phyloP scores from a whole-genome alignment of 2,797 vertebrate genomes.

The Cephalopachus bancanus region DNA sequence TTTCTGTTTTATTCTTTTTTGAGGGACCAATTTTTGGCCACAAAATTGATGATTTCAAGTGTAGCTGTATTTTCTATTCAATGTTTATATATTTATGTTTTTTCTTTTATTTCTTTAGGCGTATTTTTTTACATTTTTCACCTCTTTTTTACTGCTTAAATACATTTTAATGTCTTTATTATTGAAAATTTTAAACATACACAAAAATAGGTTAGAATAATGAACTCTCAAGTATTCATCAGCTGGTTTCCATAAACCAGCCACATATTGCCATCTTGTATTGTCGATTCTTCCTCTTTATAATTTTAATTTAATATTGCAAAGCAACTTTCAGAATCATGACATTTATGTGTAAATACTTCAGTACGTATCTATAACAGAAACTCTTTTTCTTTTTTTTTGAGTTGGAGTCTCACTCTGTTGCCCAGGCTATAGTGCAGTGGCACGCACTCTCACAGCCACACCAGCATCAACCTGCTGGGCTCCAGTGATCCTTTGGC shows the following conservation, averaged over 20 bases:
- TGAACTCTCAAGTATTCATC: not conserved
- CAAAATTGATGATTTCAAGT: conserved; percentile 9
- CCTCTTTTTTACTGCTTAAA: not conserved
- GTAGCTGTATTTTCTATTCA: not conserved
- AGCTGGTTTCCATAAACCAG: not conserved
- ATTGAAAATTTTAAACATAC: not conserved
- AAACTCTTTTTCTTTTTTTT: not conserved
- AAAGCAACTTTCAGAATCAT: not conserved
- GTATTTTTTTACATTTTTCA: not conserved
- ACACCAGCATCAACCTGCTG: too few species aligned
- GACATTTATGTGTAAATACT: conserved; percentile 48
- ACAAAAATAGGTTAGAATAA: not conserved
- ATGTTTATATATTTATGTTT: not conserved
- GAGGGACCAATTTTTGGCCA: not conserved
- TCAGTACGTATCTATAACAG: not conserved
- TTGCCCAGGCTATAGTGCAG: too few species aligned
- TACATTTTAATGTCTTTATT: not conserved
- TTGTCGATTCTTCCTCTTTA: not conserved
- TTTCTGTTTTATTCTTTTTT: not conserved
- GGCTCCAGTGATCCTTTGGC: too few species aligned
- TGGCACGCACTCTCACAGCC: too few species aligned
- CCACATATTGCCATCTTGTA: not conserved
- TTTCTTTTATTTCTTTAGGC: not conserved
- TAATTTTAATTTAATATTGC: not conserved
- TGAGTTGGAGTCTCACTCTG: too few species aligned